Base-by-base conservation (phyloP, 2,797 vertebrate species). In the Sebastes ruberrimus region DNA sequence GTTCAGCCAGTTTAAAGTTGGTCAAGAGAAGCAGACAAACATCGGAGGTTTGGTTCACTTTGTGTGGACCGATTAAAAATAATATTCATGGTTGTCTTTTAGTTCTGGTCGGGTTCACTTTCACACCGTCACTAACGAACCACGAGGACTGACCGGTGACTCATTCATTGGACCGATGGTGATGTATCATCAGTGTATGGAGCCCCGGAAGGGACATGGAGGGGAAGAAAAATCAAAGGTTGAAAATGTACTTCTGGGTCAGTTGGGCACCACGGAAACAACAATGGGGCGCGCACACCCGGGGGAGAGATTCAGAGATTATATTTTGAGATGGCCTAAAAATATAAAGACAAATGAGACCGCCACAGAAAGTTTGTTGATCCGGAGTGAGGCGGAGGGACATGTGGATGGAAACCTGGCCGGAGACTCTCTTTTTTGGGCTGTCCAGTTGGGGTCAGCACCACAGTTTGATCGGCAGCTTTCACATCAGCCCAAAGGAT, bases 1-100 rank as follows among this genome's bases (percentile, higher is more conserved):
- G 76, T 88, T 81, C 78, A 72, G 27, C 10, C n/a, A 46, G 66
- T 68, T 82, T 66, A 61, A 84, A 32, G 53, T 25, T 71, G 46
- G 71, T 80, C 55, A 67, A 59, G n/a, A 70, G 52, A 67, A 60
- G 42, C 10, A 63, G 69, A 33, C 53, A 42, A n/a, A 52, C 52
- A 27, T 25, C 53, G 13, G 55, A 14, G 55, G 28, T 61, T n/a
- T 6, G 9, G 18, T 32, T 63, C 22, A 9, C 3, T 63, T 63
- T 35, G 61, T n/a, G 4, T 3, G 6, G 22, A 25, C 20, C 5
- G 10, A 30, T 8, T 7, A 28, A 60, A 61, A 30, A 4, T 33
- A 3, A 7, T 9, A 8, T 33, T 1, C 1, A 53, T 25, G 3
- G 10, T 1, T 49, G 4, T 25, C 20, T 30, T 71, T 22, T 9